Conservation (phyloP, 2,888 invertebrate species). For the Scelioninae gen. 1 region DNA sequence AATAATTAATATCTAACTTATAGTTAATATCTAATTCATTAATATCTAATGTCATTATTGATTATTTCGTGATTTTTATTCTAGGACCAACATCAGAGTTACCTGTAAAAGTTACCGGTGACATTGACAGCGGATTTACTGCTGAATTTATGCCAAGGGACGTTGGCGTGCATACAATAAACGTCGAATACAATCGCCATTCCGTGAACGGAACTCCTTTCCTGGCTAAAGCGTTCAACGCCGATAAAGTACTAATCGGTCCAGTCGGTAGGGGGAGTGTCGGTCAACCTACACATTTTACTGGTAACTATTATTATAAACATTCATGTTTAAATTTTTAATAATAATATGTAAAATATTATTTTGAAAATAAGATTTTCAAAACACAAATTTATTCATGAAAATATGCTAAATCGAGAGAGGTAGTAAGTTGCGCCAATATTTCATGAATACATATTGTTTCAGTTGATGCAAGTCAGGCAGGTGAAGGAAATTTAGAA, state of each 20-base stretch:
- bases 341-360: no score
- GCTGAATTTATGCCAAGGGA: slow-evolving; percentile 96
- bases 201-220: slow-evolving; percentile 95
- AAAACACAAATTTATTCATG: no score
- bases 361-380: no score
- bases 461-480: slow-evolving; percentile 95
- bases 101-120: slow-evolving; percentile 95
- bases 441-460: slow-evolving; percentile 29
- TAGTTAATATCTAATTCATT: no score
- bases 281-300: slow-evolving; percentile 96
- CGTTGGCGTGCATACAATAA: slow-evolving; percentile 96
- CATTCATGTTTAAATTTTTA: no score
- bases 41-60: no score
- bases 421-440: no score
- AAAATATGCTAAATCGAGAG: no score
- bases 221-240: slow-evolving; percentile 96
- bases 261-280: slow-evolving; percentile 92
- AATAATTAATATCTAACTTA: no score
- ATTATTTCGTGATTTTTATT: no score
- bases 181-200: slow-evolving; percentile 95
- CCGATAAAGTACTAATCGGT: slow-evolving; percentile 92
- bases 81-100: no score
- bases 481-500: slow-evolving; percentile 98
- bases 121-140: slow-evolving; percentile 93
- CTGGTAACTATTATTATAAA: no score